These are phyloP conservation scores for Empis livida DNA, from an alignment of 2,888 invertebrate genomes.

Conservation along the genomic window DNA sequence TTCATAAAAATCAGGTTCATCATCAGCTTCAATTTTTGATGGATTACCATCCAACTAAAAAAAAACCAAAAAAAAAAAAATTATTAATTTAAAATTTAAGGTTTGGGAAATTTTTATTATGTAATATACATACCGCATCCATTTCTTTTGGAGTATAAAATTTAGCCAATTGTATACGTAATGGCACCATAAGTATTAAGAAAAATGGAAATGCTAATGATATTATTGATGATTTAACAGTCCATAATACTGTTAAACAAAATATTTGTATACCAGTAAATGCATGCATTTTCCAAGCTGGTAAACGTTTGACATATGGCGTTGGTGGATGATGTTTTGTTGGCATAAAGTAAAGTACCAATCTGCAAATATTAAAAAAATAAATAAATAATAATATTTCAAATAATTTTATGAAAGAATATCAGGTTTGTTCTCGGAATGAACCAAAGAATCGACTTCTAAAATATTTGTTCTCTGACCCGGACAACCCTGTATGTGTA, in stretches of 20 bases:
- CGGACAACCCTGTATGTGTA: no score
- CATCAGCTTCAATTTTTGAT: constrained; percentile 65
- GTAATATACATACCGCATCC: constrained; percentile 66
- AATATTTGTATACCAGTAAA: constrained; percentile 76
- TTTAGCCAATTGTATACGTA: constrained; percentile 57
- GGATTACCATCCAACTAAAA: constrained; percentile 74
- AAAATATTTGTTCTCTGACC: no score
- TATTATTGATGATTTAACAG: constrained; percentile 77
- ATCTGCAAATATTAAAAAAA: constrained; percentile 32
- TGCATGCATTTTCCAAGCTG: constrained; percentile 82
- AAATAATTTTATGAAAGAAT: not conserved
- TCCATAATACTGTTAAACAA: constrained; percentile 68
- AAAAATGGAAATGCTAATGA: constrained; percentile 92
- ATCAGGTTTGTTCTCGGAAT: no score
- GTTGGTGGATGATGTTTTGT: constrained; percentile 90
- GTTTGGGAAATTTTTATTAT: constrained; percentile 8
- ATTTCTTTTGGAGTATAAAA: constrained; percentile 73
- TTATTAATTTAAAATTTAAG: no score
- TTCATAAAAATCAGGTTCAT: constrained; percentile 90
- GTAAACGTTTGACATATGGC: constrained; percentile 78
- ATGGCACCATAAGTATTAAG: constrained; percentile 79
- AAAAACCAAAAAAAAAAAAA: constrained; percentile 2
- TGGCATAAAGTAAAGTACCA: constrained; percentile 82
- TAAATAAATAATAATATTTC: not conserved
- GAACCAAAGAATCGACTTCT: no score